Evolutionary conservation across 2,113 vertebrate genomes (phyloP).

Genomic region (Myrmecophaga tridactyla): DNA sequence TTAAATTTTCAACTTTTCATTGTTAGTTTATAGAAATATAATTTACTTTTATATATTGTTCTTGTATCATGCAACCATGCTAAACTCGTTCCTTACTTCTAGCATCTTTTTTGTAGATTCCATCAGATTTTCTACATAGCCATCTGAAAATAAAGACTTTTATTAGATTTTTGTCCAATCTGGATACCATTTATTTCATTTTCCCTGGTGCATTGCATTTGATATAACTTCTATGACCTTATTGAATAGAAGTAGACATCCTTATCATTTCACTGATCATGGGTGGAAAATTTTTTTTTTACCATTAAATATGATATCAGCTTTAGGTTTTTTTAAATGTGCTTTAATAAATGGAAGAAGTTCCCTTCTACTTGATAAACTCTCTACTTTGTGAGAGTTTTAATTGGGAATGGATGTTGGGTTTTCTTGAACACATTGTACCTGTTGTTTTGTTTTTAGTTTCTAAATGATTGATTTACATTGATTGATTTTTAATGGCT

Average conservation of each 20-base stretch:
- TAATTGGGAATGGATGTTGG: not conserved
- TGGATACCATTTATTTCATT: too few species aligned
- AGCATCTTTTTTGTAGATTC: too few species aligned
- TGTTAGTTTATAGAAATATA: too few species aligned
- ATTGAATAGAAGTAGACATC: not conserved
- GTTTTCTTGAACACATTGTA: not conserved
- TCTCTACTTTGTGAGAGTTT: not conserved
- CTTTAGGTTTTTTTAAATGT: not conserved
- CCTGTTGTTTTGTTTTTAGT: not conserved
- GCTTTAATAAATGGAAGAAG: not conserved
- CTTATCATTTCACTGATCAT: not conserved
- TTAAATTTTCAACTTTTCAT: not conserved
- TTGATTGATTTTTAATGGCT: too few species aligned
- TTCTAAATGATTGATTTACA: too few species aligned
- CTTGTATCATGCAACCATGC: not conserved
- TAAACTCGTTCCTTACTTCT: not conserved
- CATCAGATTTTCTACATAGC: not conserved
- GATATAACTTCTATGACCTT: not conserved
- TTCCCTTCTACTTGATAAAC: too few species aligned
- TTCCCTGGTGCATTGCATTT: too few species aligned
- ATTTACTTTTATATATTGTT: too few species aligned
- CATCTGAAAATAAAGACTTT: not conserved
- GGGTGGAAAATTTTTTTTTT: not conserved
- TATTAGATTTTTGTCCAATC: not conserved
- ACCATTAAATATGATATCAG: not conserved